Conservation (phyloP, 2,797 vertebrate species). For the Acrossocheilus wenchowensis region DNA sequence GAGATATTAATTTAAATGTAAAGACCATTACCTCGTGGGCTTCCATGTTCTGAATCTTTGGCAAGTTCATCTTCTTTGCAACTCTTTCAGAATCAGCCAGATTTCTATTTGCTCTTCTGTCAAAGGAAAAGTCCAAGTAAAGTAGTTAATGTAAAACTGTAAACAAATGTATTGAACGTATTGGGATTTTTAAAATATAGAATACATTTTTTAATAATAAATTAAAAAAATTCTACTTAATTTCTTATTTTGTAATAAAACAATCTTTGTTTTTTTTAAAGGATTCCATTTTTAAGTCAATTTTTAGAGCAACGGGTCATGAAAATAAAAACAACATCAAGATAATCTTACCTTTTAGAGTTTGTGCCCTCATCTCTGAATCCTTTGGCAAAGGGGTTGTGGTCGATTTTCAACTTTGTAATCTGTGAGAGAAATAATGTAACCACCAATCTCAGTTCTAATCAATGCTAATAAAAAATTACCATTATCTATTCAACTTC, state of each 20-base stretch:
- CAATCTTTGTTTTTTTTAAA: background rate
- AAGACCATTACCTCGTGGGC: constrained; percentile 68
- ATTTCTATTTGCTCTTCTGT: constrained; percentile 75
- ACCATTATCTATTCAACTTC: background rate
- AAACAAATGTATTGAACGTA: background rate
- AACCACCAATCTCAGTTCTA: background rate
- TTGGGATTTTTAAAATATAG: background rate
- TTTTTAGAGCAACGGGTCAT: background rate
- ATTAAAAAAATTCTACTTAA: background rate
- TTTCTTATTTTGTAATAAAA: background rate
- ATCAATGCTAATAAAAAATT: background rate
- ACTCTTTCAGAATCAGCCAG: constrained; percentile 68
- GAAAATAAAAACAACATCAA: background rate
- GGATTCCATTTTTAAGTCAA: background rate
- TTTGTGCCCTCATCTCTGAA: constrained; percentile 87
- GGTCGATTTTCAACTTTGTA: constrained; percentile 89
- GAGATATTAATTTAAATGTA: background rate
- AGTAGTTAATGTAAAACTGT: background rate
- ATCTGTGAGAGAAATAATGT: constrained; percentile 72
- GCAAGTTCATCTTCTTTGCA: constrained; percentile 64
- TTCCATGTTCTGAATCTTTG: constrained; percentile 71
- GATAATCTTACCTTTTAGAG: constrained; percentile 76
- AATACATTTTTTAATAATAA: background rate
- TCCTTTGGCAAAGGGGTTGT: constrained; percentile 89
- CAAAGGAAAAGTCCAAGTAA: constrained; percentile 31